Evolutionary conservation across 2,797 vertebrate genomes (phyloP).

Genomic region (Gallinago stenura): DNA sequence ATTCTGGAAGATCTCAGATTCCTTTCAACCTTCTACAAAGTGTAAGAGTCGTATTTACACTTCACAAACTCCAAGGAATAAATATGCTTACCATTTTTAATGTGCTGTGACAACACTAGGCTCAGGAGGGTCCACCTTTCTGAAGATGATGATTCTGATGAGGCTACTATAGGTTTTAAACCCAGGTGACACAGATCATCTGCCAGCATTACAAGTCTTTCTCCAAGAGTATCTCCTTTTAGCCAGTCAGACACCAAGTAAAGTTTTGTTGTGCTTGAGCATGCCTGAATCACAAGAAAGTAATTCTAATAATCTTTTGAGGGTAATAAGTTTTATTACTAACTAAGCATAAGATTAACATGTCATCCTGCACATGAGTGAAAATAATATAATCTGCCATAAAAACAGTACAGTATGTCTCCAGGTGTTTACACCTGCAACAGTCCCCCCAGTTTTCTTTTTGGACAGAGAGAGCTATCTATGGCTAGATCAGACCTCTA

Average conservation of each 20-base stretch:
- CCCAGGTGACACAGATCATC: slow-evolving; percentile 85
- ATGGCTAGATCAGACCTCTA: neutral
- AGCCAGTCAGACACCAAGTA: slow-evolving; percentile 87
- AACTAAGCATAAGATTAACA: neutral
- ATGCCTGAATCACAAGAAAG: slow-evolving; percentile 81
- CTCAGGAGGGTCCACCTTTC: slow-evolving; percentile 91
- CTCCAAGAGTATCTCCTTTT: slow-evolving; percentile 90
- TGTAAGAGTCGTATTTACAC: fast-evolving
- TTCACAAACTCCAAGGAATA: neutral
- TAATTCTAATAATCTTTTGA: neutral
- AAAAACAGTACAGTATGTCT: neutral
- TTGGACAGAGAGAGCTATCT: neutral
- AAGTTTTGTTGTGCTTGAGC: slow-evolving; percentile 82
- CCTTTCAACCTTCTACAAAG: neutral
- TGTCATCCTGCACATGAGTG: neutral
- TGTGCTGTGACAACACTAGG: slow-evolving; percentile 89
- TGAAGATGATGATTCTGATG: slow-evolving; percentile 73
- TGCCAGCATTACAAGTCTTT: slow-evolving; percentile 87
- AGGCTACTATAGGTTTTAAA: slow-evolving; percentile 54
- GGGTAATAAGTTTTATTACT: neutral
- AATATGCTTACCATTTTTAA: slow-evolving; percentile 84
- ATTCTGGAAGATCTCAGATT: neutral
- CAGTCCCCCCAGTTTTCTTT: neutral
- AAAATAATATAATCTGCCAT: neutral
- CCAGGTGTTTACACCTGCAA: neutral